Evolutionary conservation across 2,113 vertebrate genomes (phyloP).

Genomic region (Ailurus styani): DNA sequence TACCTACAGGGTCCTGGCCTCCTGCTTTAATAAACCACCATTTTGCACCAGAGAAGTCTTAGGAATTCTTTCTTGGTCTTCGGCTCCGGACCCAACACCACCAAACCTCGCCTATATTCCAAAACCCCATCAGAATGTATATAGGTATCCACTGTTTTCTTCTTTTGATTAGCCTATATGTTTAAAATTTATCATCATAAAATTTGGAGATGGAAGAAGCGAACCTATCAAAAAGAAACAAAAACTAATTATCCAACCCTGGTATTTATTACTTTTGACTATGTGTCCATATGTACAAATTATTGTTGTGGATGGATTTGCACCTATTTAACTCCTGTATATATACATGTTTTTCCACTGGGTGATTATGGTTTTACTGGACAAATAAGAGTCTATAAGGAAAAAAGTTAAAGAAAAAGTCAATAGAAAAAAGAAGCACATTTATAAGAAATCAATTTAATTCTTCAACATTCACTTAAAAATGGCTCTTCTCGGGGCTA

Average conservation of each 20-base stretch:
- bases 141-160: neutral
- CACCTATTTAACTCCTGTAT: neutral
- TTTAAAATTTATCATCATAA: neutral
- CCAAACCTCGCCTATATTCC: too few relatives aligned
- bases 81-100: too few relatives aligned
- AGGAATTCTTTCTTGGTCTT: too few relatives aligned
- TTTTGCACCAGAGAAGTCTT: too few relatives aligned
- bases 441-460: neutral
- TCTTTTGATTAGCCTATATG: neutral
- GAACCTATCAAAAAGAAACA: neutral
- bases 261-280: neutral
- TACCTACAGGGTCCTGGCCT: too few relatives aligned
- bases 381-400: neutral
- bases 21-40: too few relatives aligned
- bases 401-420: neutral
- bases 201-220: neutral
- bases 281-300: neutral
- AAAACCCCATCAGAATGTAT: too few relatives aligned
- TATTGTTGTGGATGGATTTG: neutral
- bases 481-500: neutral
- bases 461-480: neutral
- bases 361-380: neutral
- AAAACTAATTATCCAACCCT: neutral
- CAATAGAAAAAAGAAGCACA: neutral
- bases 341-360: neutral